Percentiles rank a stretch among this genome's conserved stretches.
phyloP scores from a whole-genome alignment of 2,797 vertebrate species.

The Pangasius larnaudii region DNA sequence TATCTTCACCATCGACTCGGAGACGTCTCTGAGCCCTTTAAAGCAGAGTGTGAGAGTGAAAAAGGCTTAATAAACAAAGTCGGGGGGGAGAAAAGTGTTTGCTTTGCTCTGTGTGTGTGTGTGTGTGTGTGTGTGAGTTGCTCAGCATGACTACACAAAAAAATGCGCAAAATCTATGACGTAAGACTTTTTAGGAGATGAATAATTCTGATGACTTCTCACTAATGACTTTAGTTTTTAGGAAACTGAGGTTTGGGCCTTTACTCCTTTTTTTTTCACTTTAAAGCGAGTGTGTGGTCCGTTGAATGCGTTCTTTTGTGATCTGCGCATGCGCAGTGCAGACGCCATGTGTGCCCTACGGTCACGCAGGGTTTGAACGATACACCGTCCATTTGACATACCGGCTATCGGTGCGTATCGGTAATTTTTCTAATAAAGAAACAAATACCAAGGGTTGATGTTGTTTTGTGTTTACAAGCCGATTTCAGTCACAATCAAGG shows the following conservation, averaged over 20 bases:
- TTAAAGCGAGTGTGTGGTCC: conserved; percentile 14
- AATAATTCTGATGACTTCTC: background rate
- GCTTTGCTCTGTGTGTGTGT: conserved; percentile 29
- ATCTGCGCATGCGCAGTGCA: conserved; percentile 42
- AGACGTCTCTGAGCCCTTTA: background rate
- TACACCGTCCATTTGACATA: background rate
- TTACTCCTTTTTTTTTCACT: background rate
- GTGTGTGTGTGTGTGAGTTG: background rate
- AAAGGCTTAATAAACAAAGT: background rate
- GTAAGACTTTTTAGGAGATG: background rate
- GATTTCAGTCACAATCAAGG: background rate
- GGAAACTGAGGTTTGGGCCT: background rate
- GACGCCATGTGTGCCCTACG: conserved; percentile 35
- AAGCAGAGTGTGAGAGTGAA: background rate
- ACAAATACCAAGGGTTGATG: background rate
- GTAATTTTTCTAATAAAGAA: background rate
- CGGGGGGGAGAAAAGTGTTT: background rate
- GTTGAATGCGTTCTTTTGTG: conserved; percentile 28
- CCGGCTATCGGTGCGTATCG: background rate
- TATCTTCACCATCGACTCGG: background rate
- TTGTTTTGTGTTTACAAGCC: background rate
- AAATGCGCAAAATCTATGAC: background rate
- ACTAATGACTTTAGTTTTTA: background rate
- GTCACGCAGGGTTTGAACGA: background rate
- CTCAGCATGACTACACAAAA: background rate